Evolutionary conservation across 2,888 invertebrate genomes (phyloP), one percentile per base, ranked within the genome.

Genomic region (Lasioglossum lativentre): DNA sequence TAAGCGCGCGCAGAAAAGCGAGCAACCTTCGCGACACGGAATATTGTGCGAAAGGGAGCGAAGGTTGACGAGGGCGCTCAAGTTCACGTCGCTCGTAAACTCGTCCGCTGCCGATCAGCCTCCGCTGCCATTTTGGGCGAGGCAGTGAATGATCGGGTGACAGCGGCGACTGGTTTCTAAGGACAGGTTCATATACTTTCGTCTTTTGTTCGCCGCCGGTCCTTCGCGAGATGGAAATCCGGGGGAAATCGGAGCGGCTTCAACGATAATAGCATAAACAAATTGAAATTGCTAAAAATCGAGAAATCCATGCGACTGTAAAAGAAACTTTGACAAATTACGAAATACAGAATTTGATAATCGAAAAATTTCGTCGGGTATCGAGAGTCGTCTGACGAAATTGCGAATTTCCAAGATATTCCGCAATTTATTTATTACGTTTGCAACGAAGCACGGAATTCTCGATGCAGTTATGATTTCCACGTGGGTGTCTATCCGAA

Each of bases 31-130:
- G 47, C 16, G 10, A 19, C 6, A 6, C 42, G 19, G 56, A 14
- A 19, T 2, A n/a, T 56, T 27, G n/a, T n/a, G 76, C 59, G n/a
- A 52, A 40, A 47, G 63, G 52, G 34, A 56, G n/a, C 66, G 40
- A 52, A 78, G 75, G 52, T 56, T 8, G 14, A 38, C 56, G 4
- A 70, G 52, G 27, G 27, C 23, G 63, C 68, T 77, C 77, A 70
- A 77, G 77, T 70, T 77, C 68, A 70, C 4, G 23, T 68, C 23
- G 34, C 27, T 52, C 27, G 47, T 38, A 47, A 66, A n/a, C 40
- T 75, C 30, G 30, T 34, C 42, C 75, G 5, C 23, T 30, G 23
- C 27, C 42, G 40, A 70, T 38, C 38, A 1, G 56, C n/a, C 70
- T 12, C 4, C 14, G n/a, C n/a, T 1, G 14, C 70, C 72, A 45